Evolutionary conservation across 2,797 vertebrate species (phyloP).

Genomic region (Mus caroli): DNA sequence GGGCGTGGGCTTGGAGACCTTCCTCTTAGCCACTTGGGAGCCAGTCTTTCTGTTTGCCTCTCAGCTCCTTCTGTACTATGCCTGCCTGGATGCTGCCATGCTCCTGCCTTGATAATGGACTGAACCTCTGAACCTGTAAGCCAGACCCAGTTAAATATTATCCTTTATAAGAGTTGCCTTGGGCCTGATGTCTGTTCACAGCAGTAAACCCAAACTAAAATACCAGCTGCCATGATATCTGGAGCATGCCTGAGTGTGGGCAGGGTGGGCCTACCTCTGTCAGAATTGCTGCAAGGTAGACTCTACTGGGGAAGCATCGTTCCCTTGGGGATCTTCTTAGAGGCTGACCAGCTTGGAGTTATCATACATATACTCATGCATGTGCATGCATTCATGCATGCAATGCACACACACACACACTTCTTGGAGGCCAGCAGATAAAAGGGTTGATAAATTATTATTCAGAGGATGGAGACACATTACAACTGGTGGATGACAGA

Average conservation of each 20-base stretch:
- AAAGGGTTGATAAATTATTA: constrained; percentile 29
- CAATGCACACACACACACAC: not conserved
- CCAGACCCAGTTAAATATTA: not conserved
- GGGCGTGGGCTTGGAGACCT: too few relatives aligned
- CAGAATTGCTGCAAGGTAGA: not conserved
- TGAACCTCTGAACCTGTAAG: not conserved
- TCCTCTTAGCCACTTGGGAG: too few relatives aligned
- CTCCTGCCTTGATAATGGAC: not conserved
- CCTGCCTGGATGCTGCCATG: not conserved
- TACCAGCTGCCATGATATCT: not conserved
- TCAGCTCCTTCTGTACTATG: not conserved
- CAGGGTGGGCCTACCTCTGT: fast-evolving
- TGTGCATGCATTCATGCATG: too few relatives aligned
- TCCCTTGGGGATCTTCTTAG: not conserved
- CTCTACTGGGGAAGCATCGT: not conserved
- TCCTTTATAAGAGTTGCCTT: not conserved
- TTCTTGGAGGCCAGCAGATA: not conserved
- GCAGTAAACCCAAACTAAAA: not conserved
- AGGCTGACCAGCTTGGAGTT: too few relatives aligned
- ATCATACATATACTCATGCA: fast-evolving
- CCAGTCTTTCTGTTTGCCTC: not conserved
- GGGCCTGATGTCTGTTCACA: not conserved
- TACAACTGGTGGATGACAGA: not conserved
- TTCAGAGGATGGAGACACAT: not conserved
- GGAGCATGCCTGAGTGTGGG: fast-evolving